Percentiles rank a stretch among this genome's conserved stretches.
Evolutionary conservation across 1,140 invertebrate genomes (phyloP).

Genomic region (Gryon sp.): DNA sequence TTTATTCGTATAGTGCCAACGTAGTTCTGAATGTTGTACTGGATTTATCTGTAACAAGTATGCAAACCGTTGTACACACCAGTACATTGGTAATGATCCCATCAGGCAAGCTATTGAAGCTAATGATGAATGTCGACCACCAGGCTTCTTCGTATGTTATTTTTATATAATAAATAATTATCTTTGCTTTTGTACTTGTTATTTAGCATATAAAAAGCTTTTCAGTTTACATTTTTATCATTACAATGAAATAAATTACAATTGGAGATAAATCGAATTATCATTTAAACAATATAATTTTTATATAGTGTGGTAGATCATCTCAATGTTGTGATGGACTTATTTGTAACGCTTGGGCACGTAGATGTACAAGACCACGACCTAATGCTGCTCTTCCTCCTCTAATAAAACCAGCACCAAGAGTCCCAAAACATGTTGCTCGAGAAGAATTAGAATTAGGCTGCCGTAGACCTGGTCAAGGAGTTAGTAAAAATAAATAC

Average conservation of each 20-base stretch:
- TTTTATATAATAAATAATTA: too few species aligned
- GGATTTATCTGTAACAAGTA: slow-evolving; percentile 32
- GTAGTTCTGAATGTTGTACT: slow-evolving; percentile 23
- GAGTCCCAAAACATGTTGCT: too few species aligned
- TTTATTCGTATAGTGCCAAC: slow-evolving; percentile 7
- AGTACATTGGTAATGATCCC: background rate
- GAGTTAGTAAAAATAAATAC: too few species aligned
- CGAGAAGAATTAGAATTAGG: too few species aligned
- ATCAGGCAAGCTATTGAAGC: background rate
- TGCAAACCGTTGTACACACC: slow-evolving; percentile 26
- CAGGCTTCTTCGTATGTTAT: slow-evolving; percentile 17
- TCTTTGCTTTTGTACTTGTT: too few species aligned
- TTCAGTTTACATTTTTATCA: background rate
- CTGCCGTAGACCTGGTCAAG: too few species aligned
- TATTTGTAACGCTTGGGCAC: background rate
- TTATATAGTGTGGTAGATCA: background rate
- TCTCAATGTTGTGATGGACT: slow-evolving; percentile 21
- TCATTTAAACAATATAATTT: background rate
- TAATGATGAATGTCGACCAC: background rate
- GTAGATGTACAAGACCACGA: background rate
- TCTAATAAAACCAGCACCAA: too few species aligned
- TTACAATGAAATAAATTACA: background rate
- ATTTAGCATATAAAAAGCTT: too few species aligned
- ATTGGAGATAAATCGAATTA: background rate
- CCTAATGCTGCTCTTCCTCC: too few species aligned